Evolutionary conservation across 2,113 vertebrate genomes (phyloP).

Genomic region (Plestiodon gilberti): DNA sequence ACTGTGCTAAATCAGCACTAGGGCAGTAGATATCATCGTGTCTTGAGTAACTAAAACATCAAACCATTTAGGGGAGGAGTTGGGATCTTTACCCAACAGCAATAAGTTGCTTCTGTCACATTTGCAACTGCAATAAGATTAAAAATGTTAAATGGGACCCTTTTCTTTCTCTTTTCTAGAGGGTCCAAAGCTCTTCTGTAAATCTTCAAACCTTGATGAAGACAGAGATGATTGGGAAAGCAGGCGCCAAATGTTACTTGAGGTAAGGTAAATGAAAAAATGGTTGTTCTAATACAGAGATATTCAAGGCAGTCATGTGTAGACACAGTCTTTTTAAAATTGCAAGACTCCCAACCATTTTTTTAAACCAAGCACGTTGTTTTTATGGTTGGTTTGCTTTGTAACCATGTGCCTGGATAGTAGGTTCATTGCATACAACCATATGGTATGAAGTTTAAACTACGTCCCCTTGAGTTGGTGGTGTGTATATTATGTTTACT

Average conservation of each 20-base stretch:
- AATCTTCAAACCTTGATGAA: slow-evolving; percentile 71
- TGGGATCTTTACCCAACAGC: background rate
- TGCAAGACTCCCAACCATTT: background rate
- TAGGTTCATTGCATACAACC: background rate
- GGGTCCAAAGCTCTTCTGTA: slow-evolving; percentile 84
- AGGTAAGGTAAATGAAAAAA: slow-evolving; percentile 65
- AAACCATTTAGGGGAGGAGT: background rate
- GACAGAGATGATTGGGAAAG: slow-evolving; percentile 86
- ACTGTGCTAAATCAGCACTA: background rate
- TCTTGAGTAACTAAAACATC: background rate
- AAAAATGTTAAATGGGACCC: background rate
- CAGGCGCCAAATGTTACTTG: slow-evolving; percentile 71
- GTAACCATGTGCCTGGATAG: background rate
- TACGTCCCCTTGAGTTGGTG: background rate
- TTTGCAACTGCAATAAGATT: background rate
- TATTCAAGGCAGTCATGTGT: background rate
- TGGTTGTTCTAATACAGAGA: background rate
- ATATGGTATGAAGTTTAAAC: background rate
- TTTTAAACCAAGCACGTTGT: background rate
- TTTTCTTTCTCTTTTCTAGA: slow-evolving; percentile 60
- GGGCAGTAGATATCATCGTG: background rate
- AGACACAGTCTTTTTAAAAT: background rate
- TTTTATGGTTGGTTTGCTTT: background rate
- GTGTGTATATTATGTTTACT: background rate
- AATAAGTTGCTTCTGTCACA: background rate